Conservation (phyloP, 2,113 vertebrate species). For the Sceloporus tristichus region DNA sequence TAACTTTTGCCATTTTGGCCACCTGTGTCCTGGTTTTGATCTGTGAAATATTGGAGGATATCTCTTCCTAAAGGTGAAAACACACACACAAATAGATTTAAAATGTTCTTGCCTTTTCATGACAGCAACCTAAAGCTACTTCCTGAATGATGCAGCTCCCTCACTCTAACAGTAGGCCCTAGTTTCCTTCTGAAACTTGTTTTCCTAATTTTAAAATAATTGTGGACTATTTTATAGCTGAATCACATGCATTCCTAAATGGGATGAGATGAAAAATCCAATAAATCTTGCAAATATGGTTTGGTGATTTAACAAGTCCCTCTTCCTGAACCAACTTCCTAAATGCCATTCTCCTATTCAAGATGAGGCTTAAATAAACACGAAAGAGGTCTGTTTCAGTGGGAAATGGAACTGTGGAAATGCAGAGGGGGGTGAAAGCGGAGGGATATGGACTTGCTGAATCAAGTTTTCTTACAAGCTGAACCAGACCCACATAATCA, state of each 20-base stretch:
- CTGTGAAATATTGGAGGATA: no score
- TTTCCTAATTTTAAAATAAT: background rate
- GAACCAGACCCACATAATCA: conserved; percentile 73
- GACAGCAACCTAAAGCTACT: background rate
- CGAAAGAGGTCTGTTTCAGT: conserved; percentile 47
- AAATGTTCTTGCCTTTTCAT: background rate
- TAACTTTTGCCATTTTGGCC: no score
- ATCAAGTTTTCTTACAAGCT: conserved; percentile 67
- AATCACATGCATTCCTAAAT: background rate
- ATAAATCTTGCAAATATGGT: background rate
- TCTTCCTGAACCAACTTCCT: background rate
- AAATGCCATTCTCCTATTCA: background rate
- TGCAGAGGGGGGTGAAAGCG: conserved; percentile 52
- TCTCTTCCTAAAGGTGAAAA: no score
- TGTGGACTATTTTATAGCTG: background rate
- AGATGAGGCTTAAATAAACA: conserved; percentile 36
- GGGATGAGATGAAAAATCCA: background rate
- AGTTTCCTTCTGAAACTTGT: background rate
- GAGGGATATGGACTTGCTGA: conserved; percentile 52
- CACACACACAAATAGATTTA: background rate
- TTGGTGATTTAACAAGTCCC: background rate
- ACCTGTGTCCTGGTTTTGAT: no score
- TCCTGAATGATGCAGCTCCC: background rate
- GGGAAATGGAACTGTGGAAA: conserved; percentile 49
- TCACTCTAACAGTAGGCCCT: background rate